A percentile compares a stretch with the other conserved stretches of the same genome.
Conservation (phyloP, 37 sponge, comb jelly and placozoan species). For the Agelas oroides region DNA sequence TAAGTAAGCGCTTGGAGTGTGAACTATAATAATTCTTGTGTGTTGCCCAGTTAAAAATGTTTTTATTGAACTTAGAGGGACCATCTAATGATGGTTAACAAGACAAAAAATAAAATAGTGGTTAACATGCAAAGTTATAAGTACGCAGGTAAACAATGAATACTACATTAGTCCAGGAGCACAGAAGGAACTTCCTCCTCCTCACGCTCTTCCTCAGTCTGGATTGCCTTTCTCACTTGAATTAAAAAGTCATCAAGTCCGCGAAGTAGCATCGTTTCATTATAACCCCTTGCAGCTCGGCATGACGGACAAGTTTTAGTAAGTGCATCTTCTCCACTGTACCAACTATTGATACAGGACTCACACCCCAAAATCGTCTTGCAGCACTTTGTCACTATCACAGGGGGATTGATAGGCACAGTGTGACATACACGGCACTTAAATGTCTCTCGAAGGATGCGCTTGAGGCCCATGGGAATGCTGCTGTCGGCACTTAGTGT, state of each 20-base stretch:
- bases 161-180: no score
- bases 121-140: no score
- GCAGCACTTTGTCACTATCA: slow-evolving; percentile 54
- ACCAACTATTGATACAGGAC: slow-evolving; percentile 53
- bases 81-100: no score
- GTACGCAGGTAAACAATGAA: no score
- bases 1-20: not conserved
- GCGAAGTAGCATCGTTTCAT: slow-evolving; percentile 22
- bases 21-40: no score
- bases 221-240: not conserved
- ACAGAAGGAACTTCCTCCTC: not conserved
- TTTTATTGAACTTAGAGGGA: no score
- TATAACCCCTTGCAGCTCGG: slow-evolving; percentile 39
- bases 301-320: slow-evolving; percentile 54
- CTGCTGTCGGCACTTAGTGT: no score
- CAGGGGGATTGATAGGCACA: slow-evolving; percentile 37
- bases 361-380: slow-evolving; percentile 52
- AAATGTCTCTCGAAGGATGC: slow-evolving; percentile 12
- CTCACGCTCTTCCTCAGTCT: slow-evolving; percentile 11
- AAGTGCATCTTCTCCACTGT: slow-evolving; percentile 36
- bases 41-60: no score
- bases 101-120: no score
- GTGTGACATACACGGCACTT: slow-evolving; percentile 32
- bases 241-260: slow-evolving; percentile 29
- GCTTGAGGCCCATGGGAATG: slow-evolving; percentile 27